Evolutionary conservation across 2,888 invertebrate species (phyloP), one percentile per base, ranked within the genome.

Genomic region (Anarsia innoxiella): DNA sequence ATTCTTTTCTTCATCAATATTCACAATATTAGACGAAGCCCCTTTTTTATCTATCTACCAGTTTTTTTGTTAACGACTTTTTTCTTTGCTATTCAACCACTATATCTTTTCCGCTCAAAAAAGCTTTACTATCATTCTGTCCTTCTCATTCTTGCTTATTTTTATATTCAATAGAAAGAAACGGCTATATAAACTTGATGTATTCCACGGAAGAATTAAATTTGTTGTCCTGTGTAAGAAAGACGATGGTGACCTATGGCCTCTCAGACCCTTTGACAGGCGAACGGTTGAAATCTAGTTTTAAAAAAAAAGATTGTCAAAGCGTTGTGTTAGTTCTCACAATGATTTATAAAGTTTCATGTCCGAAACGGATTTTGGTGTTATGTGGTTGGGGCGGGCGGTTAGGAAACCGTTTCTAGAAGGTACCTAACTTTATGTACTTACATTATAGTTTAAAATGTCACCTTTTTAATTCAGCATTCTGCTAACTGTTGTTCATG

Each of bases 1-100:
- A 82, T 82, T 77, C 53, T 66, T 70, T 83, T 82, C 82, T 82
- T 79, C 80, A 84, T 84, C 83, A 83, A 84, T 84, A 84, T 84
- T 83, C 84, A 84, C 83, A 78, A 84, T 84, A 83, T 80, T 70
- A 72, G 68, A 65, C 60, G 79, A 74, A 76, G 77, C 76, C 80
- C 82, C 80, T 75, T 76, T 80, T 82, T 80, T 74, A 59, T 56
- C 51, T 50, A 54, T 49, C 56, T 56, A 63, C 70, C 75, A 13
- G 13, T 76, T 73, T 66, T 62, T 67, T 64, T 64, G 53, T 68
- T 76, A 84, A 82, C 83, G 83, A 70, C 77, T 76, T 82, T 80
- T 82, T 83, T 80, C 70, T 70, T 68, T 70, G 53, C 16, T 6
- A n/a, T 12, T 11, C 6, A 2, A 26, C 33, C 10, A 33, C 4